These are phyloP conservation scores for Corythornis leucogaster DNA, from an alignment of 2,797 vertebrate genomes.

Conservation along the genomic window DNA sequence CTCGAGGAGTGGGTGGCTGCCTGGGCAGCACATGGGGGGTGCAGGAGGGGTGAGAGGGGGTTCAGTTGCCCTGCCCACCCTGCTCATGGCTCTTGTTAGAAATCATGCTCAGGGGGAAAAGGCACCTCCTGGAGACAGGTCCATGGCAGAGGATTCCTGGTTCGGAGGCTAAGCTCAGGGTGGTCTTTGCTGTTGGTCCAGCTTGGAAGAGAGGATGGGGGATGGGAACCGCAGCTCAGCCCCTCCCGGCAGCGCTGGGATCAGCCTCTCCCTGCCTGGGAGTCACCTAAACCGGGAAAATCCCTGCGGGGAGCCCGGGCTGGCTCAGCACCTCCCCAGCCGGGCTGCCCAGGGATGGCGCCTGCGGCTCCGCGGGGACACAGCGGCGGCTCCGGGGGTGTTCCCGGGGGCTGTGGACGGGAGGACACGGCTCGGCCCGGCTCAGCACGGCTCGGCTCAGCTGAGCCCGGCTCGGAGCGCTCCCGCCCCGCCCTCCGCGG, in stretches of 20 bases:
- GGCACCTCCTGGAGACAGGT: neutral
- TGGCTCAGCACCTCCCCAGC: too few relatives aligned
- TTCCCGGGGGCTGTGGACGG: too few relatives aligned
- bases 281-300: neutral
- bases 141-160: neutral
- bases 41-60: neutral
- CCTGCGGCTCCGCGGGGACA: neutral
- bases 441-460: neutral
- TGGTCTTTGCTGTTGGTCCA: accelerated
- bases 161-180: neutral
- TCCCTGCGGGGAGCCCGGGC: neutral
- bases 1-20: neutral
- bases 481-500: neutral
- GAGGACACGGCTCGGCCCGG: too few relatives aligned
- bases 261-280: neutral
- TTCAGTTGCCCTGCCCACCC: neutral
- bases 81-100: neutral
- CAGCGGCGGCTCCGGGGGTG: neutral
- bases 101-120: neutral
- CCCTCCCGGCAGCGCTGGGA: neutral
- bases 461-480: neutral
- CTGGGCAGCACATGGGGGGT: neutral
- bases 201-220: neutral
- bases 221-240: neutral
- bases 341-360: neutral